phyloP scores from a whole-genome alignment of 2,113 vertebrate species.

The Fukomys damarensis region DNA sequence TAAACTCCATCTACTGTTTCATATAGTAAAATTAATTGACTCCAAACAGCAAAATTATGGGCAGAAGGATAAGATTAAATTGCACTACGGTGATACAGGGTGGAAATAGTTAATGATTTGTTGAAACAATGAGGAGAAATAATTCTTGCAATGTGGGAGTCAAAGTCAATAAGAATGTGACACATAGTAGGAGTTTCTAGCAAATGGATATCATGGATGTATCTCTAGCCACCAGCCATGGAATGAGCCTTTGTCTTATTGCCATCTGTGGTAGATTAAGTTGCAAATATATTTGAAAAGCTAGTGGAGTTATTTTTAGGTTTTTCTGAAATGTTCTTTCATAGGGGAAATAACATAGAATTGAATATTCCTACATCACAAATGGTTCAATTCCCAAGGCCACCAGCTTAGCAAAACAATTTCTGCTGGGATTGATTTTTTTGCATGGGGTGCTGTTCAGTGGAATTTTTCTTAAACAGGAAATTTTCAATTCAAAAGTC shows the following conservation, averaged over 20 bases:
- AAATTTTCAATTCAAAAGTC: slow-evolving; percentile 43
- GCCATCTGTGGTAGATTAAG: not conserved
- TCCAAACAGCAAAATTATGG: not conserved
- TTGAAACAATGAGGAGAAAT: not conserved
- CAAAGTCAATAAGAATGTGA: not conserved
- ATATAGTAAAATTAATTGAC: not conserved
- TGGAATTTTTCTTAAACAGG: slow-evolving; percentile 59
- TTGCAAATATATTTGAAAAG: slow-evolving; percentile 31
- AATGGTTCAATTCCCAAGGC: not conserved
- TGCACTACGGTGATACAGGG: not conserved
- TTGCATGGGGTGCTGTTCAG: not conserved
- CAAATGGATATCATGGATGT: not conserved
- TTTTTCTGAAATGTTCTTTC: not conserved
- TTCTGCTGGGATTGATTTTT: not conserved
- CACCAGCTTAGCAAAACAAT: slow-evolving; percentile 57
- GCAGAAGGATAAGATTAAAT: not conserved
- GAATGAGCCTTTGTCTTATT: slow-evolving; percentile 33
- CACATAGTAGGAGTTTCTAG: not conserved
- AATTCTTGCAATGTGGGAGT: not conserved
- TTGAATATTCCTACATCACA: not conserved
- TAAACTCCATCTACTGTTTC: not conserved
- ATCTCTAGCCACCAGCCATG: not conserved
- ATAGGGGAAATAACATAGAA: not conserved
- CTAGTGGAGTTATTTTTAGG: slow-evolving; percentile 14
- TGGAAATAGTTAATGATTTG: not conserved